Base-by-base conservation (phyloP, 2,888 invertebrate species). In the Tiliacea citrago region DNA sequence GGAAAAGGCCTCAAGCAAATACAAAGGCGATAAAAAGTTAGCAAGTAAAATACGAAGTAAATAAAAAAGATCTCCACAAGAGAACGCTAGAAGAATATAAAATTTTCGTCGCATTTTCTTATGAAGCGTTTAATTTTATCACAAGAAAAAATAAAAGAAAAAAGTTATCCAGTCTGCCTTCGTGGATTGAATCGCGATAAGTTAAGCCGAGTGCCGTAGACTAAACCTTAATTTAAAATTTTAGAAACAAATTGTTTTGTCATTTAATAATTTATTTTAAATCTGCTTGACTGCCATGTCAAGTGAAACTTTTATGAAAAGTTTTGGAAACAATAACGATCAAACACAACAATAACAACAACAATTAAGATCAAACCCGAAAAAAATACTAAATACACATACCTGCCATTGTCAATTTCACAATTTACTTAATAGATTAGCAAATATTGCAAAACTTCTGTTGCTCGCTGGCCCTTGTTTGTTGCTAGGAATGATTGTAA, bases 71-170 rank as follows among this genome's bases (percentile, higher is more conserved):
- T 85, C 83, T 87, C 80, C 76, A 67, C 75, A 84, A 71, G 75
- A 83, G 73, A 76, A 90, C 90, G 87, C 88, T 75, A 77, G 82
- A 81, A 86, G 92, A 94, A 93, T 93, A 92, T 90, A 91, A 91
- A 92, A 81, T 89, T 91, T 85, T 86, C 85, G 83, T 87, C 87
- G 87, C 88, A 90, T 89, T 90, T 92, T 90, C 90, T 89, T 89
- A 84, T 85, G 89, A 90, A 89, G 88, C 89, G 85, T 92, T 93
- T 93, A 91, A 93, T 92, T 93, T 93, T 89, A 88, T 88, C 88
- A 89, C 90, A 86, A 88, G 88, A 86, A 84, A 84, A 86, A 81
- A 84, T 68, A 83, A 60, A 62, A 78, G 65, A 85, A 89, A 87
- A 91, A 92, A 91, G 87, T 91, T 91, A 86, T 88, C 83, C 85